Evolutionary conservation across 2,113 vertebrate species (phyloP).

Genomic region (Paradoxurus hermaphroditus): DNA sequence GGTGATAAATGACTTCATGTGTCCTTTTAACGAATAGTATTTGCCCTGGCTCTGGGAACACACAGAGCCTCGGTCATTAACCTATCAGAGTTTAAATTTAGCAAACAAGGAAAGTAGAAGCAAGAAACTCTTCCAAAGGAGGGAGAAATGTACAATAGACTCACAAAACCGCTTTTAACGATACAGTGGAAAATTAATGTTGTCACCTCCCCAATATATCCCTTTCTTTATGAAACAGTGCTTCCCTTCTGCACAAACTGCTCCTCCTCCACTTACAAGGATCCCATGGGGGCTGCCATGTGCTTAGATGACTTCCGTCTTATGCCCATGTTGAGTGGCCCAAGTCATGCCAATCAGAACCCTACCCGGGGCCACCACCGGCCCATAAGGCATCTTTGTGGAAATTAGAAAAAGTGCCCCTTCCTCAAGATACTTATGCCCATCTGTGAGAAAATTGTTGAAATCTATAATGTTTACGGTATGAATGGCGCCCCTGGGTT

Average conservation of each 20-base stretch:
- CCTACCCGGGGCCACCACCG: not conserved
- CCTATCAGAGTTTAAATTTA: not conserved
- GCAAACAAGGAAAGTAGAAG: not conserved
- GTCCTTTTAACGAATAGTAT: not conserved
- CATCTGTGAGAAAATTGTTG: not conserved
- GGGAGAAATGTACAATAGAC: not conserved
- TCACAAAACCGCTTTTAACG: not conserved
- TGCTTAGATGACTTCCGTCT: not conserved
- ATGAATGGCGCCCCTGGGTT: not conserved
- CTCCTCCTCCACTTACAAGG: not conserved
- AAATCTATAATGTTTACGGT: not conserved
- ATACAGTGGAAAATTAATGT: not conserved
- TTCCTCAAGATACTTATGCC: not conserved
- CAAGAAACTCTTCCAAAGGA: not conserved
- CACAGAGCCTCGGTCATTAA: not conserved
- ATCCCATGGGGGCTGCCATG: not conserved
- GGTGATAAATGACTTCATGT: not conserved
- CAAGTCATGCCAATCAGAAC: not conserved
- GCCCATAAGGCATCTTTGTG: not conserved
- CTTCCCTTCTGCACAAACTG: not conserved
- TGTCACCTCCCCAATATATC: not conserved
- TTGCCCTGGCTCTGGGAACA: not conserved
- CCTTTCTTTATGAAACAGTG: not conserved
- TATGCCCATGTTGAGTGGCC: not conserved
- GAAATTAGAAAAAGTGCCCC: not conserved